Percentiles rank a stretch among this genome's conserved stretches.
Evolutionary conservation across 2,113 vertebrate genomes (phyloP).

Genomic region (Myotis yumanensis): DNA sequence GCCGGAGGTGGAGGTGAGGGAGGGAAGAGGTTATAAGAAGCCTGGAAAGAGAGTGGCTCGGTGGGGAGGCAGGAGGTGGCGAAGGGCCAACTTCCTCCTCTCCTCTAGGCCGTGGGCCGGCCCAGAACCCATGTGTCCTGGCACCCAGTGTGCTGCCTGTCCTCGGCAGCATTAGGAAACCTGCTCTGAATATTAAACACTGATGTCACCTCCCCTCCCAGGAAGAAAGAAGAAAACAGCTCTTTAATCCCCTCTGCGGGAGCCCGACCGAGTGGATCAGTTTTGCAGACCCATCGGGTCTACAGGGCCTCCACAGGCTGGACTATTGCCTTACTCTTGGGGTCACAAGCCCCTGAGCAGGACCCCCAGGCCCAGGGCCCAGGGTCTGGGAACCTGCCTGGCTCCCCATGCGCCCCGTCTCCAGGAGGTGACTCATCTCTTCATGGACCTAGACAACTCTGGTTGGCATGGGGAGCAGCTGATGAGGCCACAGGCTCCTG

Average conservation of each 20-base stretch:
- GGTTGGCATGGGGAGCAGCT: conserved; percentile 47
- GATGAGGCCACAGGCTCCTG: conserved; percentile 52
- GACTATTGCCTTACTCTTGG: neutral
- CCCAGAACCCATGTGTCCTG: neutral
- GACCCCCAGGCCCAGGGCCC: neutral
- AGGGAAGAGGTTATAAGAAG: neutral
- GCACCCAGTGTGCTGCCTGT: neutral
- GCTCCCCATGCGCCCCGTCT: conserved; percentile 27
- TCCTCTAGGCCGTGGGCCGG: neutral
- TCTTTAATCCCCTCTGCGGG: neutral
- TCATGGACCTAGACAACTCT: conserved; percentile 29
- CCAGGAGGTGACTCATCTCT: conserved; percentile 27
- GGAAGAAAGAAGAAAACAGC: conserved; percentile 2
- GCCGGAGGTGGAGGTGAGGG: neutral
- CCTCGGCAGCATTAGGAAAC: conserved; percentile 5
- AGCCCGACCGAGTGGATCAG: neutral
- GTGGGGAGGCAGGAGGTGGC: neutral
- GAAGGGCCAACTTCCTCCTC: neutral
- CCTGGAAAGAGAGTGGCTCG: neutral
- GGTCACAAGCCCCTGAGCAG: neutral
- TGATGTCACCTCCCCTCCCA: neutral
- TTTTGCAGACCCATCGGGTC: neutral
- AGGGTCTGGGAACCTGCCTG: neutral
- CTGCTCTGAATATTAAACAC: conserved; percentile 19
- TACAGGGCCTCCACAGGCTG: neutral